Evolutionary conservation across 2,888 invertebrate genomes (phyloP), one percentile per base, ranked within the genome.

Genomic region (Cenopis cana): DNA sequence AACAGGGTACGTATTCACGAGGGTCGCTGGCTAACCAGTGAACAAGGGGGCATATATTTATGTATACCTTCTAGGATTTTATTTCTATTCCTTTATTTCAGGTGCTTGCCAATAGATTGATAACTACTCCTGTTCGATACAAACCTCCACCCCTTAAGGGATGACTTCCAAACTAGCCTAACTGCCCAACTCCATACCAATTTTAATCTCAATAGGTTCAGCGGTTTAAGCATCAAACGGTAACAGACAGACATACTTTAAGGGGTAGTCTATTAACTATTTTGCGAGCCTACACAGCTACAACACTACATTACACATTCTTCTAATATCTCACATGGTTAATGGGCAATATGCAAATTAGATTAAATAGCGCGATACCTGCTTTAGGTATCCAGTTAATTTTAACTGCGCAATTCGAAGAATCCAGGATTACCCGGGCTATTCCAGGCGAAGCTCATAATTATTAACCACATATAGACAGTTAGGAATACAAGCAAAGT

Each of bases 341-440:
- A 29, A 49, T 57, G 49, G 71, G 73, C 64, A 73, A 55, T 55
- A 55, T 55, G 55, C 52, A 54, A 54, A 54, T 54, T 6, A 54
- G 24, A 78, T 81, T 79, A 77, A 82, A 82, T 82, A 76, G 78
- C 79, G 78, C 29, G 20, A 12, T 24, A 54, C 5, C 29, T 29
- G 2, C 11, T 5, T n/a, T n/a, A n/a, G n/a, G 29, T 60, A 24
- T 14, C 24, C 20, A 49, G 60, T 60, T 60, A 60, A 60, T 60
- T 60, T 83, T 82, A 82, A 78, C 76, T 79, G 67, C 73, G 81
- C 79, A 82, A 83, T 84, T 76, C 77, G 76, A 82, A 81, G 81
- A 81, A 83, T 81, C 69, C 76, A 67, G 73, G 62, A 69, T 68
- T 69, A 55, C n/a, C n/a, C 46, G 52, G 8, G 10, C 55, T 12